These are phyloP conservation scores for Rhinopomastus cyanomelas DNA, from an alignment of 2,113 vertebrate species.

Conservation along the genomic window DNA sequence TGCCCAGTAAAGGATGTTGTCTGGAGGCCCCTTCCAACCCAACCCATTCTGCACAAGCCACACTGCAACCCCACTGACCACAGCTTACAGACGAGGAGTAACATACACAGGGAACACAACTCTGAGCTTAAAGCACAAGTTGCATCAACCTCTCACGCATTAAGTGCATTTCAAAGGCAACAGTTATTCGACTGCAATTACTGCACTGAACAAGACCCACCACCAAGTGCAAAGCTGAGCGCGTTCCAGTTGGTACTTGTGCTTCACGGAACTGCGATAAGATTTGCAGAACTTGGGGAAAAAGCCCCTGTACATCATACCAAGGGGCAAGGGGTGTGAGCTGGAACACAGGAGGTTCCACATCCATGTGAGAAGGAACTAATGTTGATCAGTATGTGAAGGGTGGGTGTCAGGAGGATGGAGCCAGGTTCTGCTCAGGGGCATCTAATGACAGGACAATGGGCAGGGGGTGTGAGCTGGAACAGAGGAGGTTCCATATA, in stretches of 20 bases:
- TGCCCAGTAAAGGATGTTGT: background rate
- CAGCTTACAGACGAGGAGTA: background rate
- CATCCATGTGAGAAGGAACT: too few species aligned
- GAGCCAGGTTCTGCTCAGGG: too few species aligned
- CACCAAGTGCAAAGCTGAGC: background rate
- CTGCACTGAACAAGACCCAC: background rate
- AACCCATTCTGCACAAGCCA: too few species aligned
- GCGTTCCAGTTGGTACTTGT: background rate
- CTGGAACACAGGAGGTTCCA: too few species aligned
- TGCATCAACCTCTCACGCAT: background rate
- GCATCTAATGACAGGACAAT: too few species aligned
- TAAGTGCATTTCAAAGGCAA: background rate
- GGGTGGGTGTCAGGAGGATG: too few species aligned
- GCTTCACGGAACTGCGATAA: accelerated
- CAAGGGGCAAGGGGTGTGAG: too few species aligned
- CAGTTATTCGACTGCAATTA: background rate
- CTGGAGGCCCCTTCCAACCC: too few species aligned
- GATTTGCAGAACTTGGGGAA: background rate
- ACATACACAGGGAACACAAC: background rate
- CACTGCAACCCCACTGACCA: background rate
- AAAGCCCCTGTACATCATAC: too few species aligned
- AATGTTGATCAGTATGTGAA: too few species aligned
- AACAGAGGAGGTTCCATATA: too few species aligned
- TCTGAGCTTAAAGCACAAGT: background rate
- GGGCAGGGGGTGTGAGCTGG: too few species aligned